These are phyloP conservation scores for Acrobasis repandana DNA, from an alignment of 2,888 invertebrate species.

Conservation along the genomic window DNA sequence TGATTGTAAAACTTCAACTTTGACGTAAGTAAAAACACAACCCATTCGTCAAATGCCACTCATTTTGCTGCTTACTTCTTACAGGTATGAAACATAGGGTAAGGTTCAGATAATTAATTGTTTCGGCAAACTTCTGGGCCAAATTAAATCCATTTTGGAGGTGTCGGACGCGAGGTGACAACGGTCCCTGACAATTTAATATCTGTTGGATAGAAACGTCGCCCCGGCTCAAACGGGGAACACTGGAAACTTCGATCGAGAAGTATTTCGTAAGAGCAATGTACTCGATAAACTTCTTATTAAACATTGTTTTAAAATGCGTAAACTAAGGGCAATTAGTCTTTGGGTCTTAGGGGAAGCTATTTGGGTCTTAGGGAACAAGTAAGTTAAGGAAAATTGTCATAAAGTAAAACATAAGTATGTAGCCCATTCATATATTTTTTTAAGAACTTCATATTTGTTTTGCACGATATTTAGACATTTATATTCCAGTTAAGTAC, in stretches of 20 bases:
- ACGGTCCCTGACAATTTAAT: slow-evolving; percentile 80
- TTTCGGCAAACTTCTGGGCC: slow-evolving; percentile 73
- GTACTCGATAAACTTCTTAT: background rate
- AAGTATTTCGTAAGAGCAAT: background rate
- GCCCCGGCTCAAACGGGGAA: slow-evolving; percentile 26
- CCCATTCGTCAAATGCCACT: background rate
- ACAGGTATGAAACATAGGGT: slow-evolving; percentile 69
- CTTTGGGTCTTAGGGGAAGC: too few species aligned
- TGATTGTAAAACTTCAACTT: too few species aligned
- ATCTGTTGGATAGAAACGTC: slow-evolving; percentile 68
- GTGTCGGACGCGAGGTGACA: slow-evolving; percentile 57
- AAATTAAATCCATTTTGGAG: slow-evolving; percentile 78
- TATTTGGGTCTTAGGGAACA: too few species aligned
- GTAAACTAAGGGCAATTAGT: too few species aligned
- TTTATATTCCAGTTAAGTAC: too few species aligned
- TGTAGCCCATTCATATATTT: background rate
- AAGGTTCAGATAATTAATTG: slow-evolving; percentile 79
- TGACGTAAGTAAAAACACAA: too few species aligned
- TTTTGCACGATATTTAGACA: too few species aligned
- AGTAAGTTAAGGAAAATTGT: too few species aligned
- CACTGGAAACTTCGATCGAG: slow-evolving; percentile 12
- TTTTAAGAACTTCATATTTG: background rate
- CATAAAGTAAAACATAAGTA: too few species aligned
- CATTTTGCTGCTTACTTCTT: slow-evolving; percentile 32
- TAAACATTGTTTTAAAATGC: background rate